Conservation (phyloP, 2,797 vertebrate genomes). For the Potorous gilbertii region DNA sequence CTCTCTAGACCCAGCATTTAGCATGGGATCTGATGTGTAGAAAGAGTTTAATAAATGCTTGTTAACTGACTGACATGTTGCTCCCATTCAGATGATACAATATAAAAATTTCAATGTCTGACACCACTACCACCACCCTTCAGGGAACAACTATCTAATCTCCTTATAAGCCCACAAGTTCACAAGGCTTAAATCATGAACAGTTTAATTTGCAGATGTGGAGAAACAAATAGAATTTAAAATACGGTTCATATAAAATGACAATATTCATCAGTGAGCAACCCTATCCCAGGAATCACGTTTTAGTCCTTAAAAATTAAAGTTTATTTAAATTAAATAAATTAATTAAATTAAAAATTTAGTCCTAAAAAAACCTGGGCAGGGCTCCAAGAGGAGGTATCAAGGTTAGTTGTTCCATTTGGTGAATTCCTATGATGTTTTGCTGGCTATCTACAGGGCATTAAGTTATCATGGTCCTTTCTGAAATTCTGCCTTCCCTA, state of each 20-base stretch:
- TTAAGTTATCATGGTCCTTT: neutral
- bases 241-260: neutral
- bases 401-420: neutral
- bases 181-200: neutral
- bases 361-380: too few species aligned
- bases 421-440: neutral
- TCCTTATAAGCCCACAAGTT: neutral
- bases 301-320: neutral
- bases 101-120: neutral
- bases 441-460: neutral
- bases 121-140: neutral
- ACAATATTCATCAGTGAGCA: neutral
- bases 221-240: neutral
- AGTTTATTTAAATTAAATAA: too few species aligned
- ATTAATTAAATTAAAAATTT: too few species aligned
- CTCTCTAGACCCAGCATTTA: neutral
- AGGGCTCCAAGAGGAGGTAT: neutral
- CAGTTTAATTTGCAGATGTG: neutral
- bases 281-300: neutral
- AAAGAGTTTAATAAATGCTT: neutral
- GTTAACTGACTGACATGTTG: neutral
- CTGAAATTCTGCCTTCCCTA: neutral
- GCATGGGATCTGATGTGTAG: neutral
- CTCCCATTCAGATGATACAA: neutral
- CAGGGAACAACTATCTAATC: neutral